Conservation (phyloP, 2,113 vertebrate genomes). For the Stigmatopora argus region DNA sequence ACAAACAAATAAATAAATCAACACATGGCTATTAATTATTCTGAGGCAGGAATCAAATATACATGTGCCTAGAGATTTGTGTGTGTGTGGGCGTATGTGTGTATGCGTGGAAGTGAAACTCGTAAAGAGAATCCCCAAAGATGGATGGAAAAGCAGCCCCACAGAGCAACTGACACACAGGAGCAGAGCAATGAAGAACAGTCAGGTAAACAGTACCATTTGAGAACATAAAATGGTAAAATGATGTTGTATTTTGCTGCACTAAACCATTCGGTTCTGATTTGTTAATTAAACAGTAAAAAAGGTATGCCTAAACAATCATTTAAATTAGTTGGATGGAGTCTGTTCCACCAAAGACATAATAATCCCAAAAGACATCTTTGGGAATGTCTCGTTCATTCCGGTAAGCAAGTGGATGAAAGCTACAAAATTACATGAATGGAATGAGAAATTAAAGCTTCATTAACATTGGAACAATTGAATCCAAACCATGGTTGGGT, state of each 20-base stretch:
- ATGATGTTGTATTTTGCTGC: background rate
- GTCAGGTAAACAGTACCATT: constrained; percentile 1
- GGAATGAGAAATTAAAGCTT: background rate
- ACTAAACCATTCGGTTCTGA: background rate
- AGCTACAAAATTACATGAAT: background rate
- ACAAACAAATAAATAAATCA: constrained; percentile 71
- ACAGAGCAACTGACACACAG: constrained; percentile 23
- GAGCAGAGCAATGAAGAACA: constrained; percentile 19
- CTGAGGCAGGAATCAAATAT: constrained; percentile 62
- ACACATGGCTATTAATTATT: constrained; percentile 65
- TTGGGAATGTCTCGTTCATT: background rate
- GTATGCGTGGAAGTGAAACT: constrained; percentile 8
- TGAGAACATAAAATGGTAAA: background rate
- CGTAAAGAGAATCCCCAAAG: constrained; percentile 44
- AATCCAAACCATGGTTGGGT: background rate
- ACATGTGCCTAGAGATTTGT: constrained; percentile 55
- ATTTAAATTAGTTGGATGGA: background rate
- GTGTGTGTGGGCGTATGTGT: constrained; percentile 8
- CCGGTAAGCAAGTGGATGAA: background rate
- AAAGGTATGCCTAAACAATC: background rate
- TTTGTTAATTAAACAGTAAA: background rate
- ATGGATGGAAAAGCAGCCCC: constrained; percentile 26
- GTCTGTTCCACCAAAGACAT: background rate
- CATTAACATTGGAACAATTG: background rate
- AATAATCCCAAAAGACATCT: background rate